phyloP scores from a whole-genome alignment of 2,888 invertebrate genomes.

The Ypsolopha sequella region DNA sequence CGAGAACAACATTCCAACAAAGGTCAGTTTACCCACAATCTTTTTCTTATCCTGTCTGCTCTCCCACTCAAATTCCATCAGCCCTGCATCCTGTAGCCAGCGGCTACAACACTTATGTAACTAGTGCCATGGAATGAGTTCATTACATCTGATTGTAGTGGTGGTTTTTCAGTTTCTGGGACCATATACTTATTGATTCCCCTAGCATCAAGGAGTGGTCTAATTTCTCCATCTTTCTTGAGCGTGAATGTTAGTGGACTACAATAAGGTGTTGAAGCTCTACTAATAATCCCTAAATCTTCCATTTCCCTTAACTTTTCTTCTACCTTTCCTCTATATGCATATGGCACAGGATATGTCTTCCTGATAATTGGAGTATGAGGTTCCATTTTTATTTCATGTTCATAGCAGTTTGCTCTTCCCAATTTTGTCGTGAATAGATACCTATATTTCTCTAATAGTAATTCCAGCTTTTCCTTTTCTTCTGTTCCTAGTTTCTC shows the following conservation, averaged over 20 bases:
- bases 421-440: constrained; percentile 14
- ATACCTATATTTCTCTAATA: too few species aligned
- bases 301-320: constrained; percentile 20
- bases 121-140: constrained; percentile 14
- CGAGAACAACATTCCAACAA: too few species aligned
- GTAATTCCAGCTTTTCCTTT: too few species aligned
- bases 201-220: constrained; percentile 26
- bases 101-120: too few species aligned
- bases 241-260: constrained; percentile 21
- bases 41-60: too few species aligned
- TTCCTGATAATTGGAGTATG: constrained; percentile 11
- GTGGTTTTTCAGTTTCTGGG: constrained; percentile 19
- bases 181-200: constrained; percentile 21
- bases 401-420: constrained; percentile 12
- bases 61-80: too few species aligned
- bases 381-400: too few species aligned
- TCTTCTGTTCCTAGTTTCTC: too few species aligned
- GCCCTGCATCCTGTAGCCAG: too few species aligned
- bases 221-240: constrained; percentile 21
- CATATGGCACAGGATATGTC: constrained; percentile 22
- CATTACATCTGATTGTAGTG: constrained; percentile 13
- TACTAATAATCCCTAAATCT: constrained; percentile 19
- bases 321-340: constrained; percentile 16
- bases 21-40: too few species aligned
- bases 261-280: constrained; percentile 18